Percentiles rank a stretch among this genome's conserved stretches.
These are phyloP conservation scores for Archips xylosteana DNA, from an alignment of 2,888 invertebrate species.

Conservation along the genomic window DNA sequence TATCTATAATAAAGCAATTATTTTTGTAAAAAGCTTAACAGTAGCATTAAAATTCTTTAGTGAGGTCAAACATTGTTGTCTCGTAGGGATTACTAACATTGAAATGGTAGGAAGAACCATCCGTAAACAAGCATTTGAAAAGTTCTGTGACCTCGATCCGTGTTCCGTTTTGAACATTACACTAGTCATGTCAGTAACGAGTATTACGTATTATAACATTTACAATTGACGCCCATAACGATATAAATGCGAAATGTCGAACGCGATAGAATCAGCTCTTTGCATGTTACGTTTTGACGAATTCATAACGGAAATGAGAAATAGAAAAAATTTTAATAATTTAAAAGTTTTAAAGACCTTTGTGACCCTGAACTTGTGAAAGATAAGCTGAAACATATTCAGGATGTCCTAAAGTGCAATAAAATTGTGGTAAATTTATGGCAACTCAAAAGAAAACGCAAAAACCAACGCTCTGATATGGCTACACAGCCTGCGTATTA, in stretches of 20 bases:
- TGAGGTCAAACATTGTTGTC: constrained; percentile 69
- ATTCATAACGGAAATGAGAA: constrained; percentile 1
- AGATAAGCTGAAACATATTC: too few species aligned
- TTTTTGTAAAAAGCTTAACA: constrained; percentile 59
- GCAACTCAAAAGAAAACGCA: too few species aligned
- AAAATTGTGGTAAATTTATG: too few species aligned
- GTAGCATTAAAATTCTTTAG: constrained; percentile 54
- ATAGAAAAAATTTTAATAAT: too few species aligned
- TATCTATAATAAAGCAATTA: constrained; percentile 61
- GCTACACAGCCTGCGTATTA: too few species aligned
- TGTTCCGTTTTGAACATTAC: constrained; percentile 47
- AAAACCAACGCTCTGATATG: too few species aligned
- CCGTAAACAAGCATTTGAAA: constrained; percentile 54
- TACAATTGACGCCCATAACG: constrained; percentile 36
- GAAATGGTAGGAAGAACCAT: constrained; percentile 52
- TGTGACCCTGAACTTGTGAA: too few species aligned
- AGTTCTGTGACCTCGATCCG: constrained; percentile 55
- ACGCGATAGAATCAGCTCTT: constrained; percentile 22
- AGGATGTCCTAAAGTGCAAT: too few species aligned
- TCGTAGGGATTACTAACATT: constrained; percentile 61
- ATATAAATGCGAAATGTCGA: constrained; percentile 37
- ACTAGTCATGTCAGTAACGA: constrained; percentile 48
- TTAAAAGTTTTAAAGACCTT: too few species aligned
- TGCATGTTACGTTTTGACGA: constrained; percentile 15
- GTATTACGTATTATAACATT: constrained; percentile 48